phyloP scores from a whole-genome alignment of 2,888 invertebrate genomes.

The Ophioninae sp. region DNA sequence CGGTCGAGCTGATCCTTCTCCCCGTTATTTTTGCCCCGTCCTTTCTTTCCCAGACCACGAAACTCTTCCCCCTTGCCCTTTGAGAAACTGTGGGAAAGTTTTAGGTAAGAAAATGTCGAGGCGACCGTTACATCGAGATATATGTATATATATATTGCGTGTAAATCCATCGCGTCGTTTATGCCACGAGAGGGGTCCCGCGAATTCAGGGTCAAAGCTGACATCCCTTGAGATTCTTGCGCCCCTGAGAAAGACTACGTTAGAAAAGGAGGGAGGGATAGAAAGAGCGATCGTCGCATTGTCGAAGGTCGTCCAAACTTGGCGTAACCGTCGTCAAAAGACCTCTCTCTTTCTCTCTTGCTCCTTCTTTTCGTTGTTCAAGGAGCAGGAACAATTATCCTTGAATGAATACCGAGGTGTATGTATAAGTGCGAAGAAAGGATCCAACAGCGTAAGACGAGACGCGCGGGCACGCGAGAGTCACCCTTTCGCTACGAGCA shows the following conservation, averaged over 20 bases:
- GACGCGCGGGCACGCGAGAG: conserved; percentile 51
- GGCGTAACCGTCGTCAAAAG: conserved; percentile 73
- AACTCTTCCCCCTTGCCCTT: conserved; percentile 24
- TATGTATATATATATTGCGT: conserved; percentile 28
- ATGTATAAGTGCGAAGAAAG: conserved; percentile 65
- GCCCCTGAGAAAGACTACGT: conserved; percentile 53
- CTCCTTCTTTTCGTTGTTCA: conserved; percentile 57
- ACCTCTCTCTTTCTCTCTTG: conserved; percentile 15
- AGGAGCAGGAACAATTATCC: conserved; percentile 69
- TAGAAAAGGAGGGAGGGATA: not conserved
- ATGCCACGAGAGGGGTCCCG: conserved; percentile 66
- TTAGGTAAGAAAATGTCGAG: conserved; percentile 61
- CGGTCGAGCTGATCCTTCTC: not conserved
- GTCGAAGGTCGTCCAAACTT: conserved; percentile 75
- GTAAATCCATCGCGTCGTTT: conserved; percentile 1
- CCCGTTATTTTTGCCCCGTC: conserved; percentile 19
- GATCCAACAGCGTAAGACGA: conserved; percentile 65
- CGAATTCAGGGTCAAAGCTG: conserved; percentile 71
- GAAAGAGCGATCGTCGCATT: conserved; percentile 66
- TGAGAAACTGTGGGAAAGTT: conserved; percentile 67
- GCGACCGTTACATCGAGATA: conserved; percentile 51
- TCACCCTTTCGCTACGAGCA: conserved; percentile 31
- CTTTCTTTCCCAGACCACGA: conserved; percentile 32
- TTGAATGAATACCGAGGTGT: conserved; percentile 65
- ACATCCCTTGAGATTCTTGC: conserved; percentile 60